Conservation (phyloP, 2,797 vertebrate genomes). For the Craterocephalus amniculus region DNA sequence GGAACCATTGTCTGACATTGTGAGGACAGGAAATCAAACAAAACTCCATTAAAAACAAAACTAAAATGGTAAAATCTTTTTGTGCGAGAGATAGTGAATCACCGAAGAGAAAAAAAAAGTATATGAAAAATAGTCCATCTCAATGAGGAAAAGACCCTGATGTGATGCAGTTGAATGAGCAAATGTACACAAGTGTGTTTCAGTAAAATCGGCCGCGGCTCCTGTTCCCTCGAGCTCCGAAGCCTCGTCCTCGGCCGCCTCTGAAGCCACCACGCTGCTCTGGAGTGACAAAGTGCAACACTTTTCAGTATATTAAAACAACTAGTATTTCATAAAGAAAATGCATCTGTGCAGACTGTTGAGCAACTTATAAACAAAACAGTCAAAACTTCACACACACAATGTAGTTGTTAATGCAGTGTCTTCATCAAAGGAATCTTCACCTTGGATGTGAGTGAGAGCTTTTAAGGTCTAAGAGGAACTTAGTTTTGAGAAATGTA, state of each 20-base stretch:
- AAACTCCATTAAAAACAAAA: background rate
- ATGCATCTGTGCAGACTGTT: background rate
- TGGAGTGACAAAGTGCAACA: slow-evolving; percentile 66
- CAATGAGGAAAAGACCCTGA: slow-evolving; percentile 51
- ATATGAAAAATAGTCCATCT: slow-evolving; percentile 51
- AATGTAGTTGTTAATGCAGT: background rate
- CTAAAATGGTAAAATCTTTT: slow-evolving; percentile 2
- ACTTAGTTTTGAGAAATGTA: too few species aligned
- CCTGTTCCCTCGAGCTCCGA: slow-evolving; percentile 91
- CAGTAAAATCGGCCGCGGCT: slow-evolving; percentile 95
- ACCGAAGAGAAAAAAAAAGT: background rate
- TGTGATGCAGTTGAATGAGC: slow-evolving; percentile 70
- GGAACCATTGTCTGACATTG: slow-evolving; percentile 16
- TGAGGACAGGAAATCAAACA: slow-evolving; percentile 37
- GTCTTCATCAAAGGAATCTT: background rate
- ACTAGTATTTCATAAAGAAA: background rate
- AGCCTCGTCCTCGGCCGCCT: slow-evolving; percentile 91
- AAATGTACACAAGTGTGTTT: slow-evolving; percentile 59
- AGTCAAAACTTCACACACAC: background rate
- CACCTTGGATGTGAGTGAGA: background rate
- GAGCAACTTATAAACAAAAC: background rate
- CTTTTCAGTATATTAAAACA: background rate
- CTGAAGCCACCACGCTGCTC: slow-evolving; percentile 96
- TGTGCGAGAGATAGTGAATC: slow-evolving; percentile 15
- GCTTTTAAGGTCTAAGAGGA: too few species aligned